Percentiles rank a stretch among this genome's conserved stretches.
Conservation (phyloP, 2,113 vertebrate genomes). For the Gobius niger region DNA sequence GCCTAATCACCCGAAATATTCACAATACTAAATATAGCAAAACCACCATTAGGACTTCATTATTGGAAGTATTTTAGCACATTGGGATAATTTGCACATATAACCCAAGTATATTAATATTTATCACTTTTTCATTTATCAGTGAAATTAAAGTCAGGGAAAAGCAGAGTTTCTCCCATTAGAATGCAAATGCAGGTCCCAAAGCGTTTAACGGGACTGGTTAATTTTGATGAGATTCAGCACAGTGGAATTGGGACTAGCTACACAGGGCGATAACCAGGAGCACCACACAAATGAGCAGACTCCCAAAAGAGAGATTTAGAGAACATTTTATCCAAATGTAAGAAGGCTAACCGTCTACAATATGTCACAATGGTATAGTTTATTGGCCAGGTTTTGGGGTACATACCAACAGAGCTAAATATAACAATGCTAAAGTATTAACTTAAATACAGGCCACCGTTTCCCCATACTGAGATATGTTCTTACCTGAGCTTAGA, state of each 20-base stretch:
- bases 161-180: slow-evolving; percentile 8
- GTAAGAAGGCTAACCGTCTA: background rate
- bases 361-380: background rate
- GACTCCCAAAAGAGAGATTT: background rate
- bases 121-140: slow-evolving; percentile 5
- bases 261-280: background rate
- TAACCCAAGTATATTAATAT: slow-evolving; percentile 5
- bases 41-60: background rate
- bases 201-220: slow-evolving; percentile 10
- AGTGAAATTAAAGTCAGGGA: slow-evolving; percentile 6
- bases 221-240: slow-evolving; percentile 8
- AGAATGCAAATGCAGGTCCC: slow-evolving; percentile 11
- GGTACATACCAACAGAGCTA: background rate
- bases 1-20: slow-evolving; percentile 4
- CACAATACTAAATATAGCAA: slow-evolving; percentile 3
- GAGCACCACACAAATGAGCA: background rate
- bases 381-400: background rate
- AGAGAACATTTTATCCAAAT: background rate
- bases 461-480: too few relatives aligned
- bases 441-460: too few relatives aligned
- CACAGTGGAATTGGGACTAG: background rate
- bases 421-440: too few relatives aligned
- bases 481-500: too few relatives aligned
- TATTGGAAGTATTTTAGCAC: background rate
- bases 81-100: slow-evolving; percentile 5